Conservation (phyloP, 2,113 vertebrate genomes). For the Apaloderma vittatum region DNA sequence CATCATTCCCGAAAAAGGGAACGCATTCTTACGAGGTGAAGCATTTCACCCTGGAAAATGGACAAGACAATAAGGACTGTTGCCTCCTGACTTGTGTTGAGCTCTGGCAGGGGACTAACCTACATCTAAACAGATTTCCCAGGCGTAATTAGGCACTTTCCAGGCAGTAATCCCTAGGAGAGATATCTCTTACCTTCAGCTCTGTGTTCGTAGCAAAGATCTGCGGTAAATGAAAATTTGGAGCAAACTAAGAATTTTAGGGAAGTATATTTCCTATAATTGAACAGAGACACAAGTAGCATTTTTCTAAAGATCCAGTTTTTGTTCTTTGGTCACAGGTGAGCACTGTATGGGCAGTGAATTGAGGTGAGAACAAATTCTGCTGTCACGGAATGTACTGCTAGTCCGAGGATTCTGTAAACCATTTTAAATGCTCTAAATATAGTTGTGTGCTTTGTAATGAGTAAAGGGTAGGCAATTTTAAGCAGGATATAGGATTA, state of each 20-base stretch:
- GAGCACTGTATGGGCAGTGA: not conserved
- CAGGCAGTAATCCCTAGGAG: not conserved
- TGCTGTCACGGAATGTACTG: not conserved
- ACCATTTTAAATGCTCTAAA: not conserved
- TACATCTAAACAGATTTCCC: not conserved
- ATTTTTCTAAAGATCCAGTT: not conserved
- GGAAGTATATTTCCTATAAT: not conserved
- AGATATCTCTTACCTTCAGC: not conserved
- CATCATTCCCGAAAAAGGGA: not conserved
- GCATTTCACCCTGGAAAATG: conserved; percentile 15
- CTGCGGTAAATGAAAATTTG: not conserved
- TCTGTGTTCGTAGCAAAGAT: not conserved
- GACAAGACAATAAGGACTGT: not conserved
- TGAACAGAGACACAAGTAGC: not conserved
- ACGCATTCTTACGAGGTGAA: conserved; percentile 33
- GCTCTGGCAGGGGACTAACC: not conserved
- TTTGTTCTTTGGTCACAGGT: not conserved
- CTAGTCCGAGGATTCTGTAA: not conserved
- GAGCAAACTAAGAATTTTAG: not conserved
- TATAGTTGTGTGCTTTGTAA: not conserved
- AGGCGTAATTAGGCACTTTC: not conserved
- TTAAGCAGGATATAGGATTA: not conserved
- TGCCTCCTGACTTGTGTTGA: not conserved
- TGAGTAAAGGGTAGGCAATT: not conserved
- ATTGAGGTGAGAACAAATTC: not conserved